phyloP scores from a whole-genome alignment of 2,888 invertebrate genomes.

The Sylvicola cinctus region DNA sequence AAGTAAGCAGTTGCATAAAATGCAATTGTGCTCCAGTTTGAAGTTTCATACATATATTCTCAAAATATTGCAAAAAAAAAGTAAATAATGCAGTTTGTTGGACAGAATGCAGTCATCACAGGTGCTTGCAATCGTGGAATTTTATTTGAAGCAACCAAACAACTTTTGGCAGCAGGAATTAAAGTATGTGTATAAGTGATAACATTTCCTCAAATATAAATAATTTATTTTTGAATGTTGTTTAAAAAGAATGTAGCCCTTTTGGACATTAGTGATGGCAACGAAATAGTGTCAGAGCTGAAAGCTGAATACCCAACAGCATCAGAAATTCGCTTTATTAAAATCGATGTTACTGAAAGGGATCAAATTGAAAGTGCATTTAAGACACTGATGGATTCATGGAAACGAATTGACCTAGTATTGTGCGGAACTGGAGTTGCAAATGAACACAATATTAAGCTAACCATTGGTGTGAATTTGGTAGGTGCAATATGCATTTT shows the following conservation, averaged over 20 bases:
- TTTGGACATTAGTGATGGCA: neutral
- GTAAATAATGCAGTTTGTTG: neutral
- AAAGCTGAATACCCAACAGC: neutral
- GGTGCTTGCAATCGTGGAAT: neutral
- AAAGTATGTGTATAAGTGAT: neutral
- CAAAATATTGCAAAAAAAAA: no score
- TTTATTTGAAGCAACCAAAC: neutral
- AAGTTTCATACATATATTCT: no score
- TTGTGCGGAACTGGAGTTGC: conserved; percentile 4
- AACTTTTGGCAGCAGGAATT: neutral
- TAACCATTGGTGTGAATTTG: conserved; percentile 3
- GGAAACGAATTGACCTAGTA: conserved; percentile 4
- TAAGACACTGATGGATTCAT: conserved; percentile 1
- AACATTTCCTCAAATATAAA: no score
- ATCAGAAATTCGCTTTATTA: neutral
- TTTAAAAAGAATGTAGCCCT: neutral
- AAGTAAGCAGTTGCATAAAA: no score
- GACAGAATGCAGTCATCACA: neutral
- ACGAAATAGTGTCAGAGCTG: neutral
- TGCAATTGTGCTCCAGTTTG: no score
- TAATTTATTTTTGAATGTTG: neutral
- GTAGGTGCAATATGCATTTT: conserved; percentile 1
- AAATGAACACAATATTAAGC: conserved; percentile 3
- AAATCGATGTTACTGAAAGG: conserved; percentile 4
- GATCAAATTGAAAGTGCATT: conserved; percentile 3